phyloP scores from a whole-genome alignment of 2,113 vertebrate species.

The Pangasianodon gigas region DNA sequence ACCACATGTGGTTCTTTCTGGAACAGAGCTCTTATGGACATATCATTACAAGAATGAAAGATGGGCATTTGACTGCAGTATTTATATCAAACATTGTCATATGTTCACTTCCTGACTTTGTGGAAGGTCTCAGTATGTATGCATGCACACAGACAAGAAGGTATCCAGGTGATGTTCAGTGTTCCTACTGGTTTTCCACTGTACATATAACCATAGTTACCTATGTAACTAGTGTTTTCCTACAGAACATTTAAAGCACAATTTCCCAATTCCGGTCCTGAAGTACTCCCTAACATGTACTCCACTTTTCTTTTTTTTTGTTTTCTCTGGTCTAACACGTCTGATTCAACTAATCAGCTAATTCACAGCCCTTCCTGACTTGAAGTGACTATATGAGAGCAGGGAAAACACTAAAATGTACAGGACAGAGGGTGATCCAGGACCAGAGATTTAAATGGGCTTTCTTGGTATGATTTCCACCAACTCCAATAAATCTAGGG shows the following conservation, averaged over 20 bases:
- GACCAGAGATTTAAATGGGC: neutral
- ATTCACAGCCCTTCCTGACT: neutral
- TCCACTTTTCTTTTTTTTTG: neutral
- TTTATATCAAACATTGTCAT: no score
- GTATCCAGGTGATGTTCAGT: no score
- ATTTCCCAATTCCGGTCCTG: neutral
- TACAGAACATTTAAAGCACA: no score
- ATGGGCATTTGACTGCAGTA: no score
- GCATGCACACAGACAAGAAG: no score
- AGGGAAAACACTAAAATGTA: neutral
- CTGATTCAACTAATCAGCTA: neutral
- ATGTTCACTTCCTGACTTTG: no score
- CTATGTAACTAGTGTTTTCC: neutral
- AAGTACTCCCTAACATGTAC: neutral
- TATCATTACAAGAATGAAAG: no score
- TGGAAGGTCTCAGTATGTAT: no score
- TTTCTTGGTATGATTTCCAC: neutral
- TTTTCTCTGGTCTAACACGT: neutral
- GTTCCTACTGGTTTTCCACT: no score
- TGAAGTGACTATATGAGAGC: neutral
- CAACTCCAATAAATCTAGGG: neutral
- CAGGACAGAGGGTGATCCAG: neutral
- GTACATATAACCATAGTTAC: neutral
- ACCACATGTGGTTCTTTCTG: no score
- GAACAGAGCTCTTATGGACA: no score